These are phyloP conservation scores for Synergus japonicus DNA, from an alignment of 2,888 invertebrate genomes.

Conservation along the genomic window DNA sequence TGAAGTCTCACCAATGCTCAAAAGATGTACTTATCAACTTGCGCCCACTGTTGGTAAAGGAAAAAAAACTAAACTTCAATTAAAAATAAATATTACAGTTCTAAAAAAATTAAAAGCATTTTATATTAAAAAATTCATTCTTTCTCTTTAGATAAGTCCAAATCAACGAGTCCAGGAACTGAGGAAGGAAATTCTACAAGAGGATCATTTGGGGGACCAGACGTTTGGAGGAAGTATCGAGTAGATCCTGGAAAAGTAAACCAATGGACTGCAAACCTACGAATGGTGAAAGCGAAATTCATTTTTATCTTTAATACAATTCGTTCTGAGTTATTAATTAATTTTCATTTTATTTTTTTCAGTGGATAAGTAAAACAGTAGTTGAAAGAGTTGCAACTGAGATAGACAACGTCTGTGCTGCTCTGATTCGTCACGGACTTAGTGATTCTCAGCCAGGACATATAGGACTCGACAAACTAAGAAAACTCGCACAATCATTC, in stretches of 20 bases:
- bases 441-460: slow-evolving; percentile 84
- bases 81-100: background rate
- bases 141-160: slow-evolving; percentile 66
- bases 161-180: slow-evolving; percentile 74
- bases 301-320: background rate
- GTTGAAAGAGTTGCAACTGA: slow-evolving; percentile 86
- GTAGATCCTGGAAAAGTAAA: slow-evolving; percentile 85
- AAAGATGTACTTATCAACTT: slow-evolving; percentile 80
- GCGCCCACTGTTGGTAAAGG: slow-evolving; percentile 78
- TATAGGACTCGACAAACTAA: slow-evolving; percentile 86
- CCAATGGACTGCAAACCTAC: slow-evolving; percentile 88
- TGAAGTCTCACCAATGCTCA: slow-evolving; percentile 78
- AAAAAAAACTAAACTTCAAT: background rate
- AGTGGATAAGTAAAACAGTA: slow-evolving; percentile 94
- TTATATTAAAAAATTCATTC: background rate
- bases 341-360: slow-evolving; percentile 58
- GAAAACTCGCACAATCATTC: slow-evolving; percentile 84
- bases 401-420: slow-evolving; percentile 85
- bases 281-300: slow-evolving; percentile 80
- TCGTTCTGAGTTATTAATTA: background rate
- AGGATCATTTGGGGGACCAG: slow-evolving; percentile 75
- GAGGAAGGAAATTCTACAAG: slow-evolving; percentile 78
- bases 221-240: slow-evolving; percentile 82
- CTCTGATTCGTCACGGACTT: slow-evolving; percentile 84
- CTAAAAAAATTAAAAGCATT: background rate